Conservation (phyloP, 2,797 vertebrate species). For the Picus viridis region DNA sequence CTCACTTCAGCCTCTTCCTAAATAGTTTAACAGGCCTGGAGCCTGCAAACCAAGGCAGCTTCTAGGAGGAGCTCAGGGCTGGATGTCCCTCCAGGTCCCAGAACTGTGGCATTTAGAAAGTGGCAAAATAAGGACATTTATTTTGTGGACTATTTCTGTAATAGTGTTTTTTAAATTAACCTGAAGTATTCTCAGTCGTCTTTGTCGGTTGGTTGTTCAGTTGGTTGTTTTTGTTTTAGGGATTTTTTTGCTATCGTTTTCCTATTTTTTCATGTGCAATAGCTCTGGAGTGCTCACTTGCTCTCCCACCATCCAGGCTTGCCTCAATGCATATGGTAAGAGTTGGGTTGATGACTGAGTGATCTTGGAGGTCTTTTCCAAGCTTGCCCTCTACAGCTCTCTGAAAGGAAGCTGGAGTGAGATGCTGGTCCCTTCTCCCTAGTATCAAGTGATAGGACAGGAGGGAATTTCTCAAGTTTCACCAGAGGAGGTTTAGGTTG, state of each 20-base stretch:
- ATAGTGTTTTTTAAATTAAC: background rate
- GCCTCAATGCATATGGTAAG: fast-evolving
- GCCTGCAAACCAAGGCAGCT: fast-evolving
- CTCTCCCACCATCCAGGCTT: background rate
- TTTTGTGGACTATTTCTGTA: background rate
- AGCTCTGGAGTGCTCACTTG: fast-evolving
- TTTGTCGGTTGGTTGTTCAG: background rate
- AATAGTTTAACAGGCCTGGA: background rate
- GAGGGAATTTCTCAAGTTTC: too few species aligned
- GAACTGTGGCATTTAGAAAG: fast-evolving
- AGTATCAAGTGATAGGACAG: too few species aligned
- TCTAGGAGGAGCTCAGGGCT: background rate
- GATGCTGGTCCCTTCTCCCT: too few species aligned
- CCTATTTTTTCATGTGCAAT: background rate
- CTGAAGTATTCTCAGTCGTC: background rate
- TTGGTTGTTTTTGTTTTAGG: background rate
- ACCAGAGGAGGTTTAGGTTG: too few species aligned
- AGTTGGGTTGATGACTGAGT: too few species aligned
- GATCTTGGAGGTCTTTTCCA: too few species aligned
- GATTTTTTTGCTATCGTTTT: background rate
- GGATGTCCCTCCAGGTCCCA: background rate
- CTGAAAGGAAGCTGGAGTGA: too few species aligned
- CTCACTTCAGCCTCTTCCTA: background rate
- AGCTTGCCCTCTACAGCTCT: too few species aligned
- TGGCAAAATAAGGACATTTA: background rate